Evolutionary conservation across 2,797 vertebrate species (phyloP).

Genomic region (Coilia nasus): DNA sequence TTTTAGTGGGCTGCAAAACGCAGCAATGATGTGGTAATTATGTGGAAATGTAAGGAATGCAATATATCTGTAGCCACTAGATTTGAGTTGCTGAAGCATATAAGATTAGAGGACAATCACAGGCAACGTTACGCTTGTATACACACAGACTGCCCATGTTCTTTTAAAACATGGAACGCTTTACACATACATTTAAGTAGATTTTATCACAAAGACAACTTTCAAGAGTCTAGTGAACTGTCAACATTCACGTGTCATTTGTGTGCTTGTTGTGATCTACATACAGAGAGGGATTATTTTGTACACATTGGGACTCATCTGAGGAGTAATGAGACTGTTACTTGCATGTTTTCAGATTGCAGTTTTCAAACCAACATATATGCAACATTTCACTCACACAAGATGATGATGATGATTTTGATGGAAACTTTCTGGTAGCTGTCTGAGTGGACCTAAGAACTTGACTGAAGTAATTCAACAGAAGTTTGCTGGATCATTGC

Average conservation of each 20-base stretch:
- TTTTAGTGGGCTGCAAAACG: too few species aligned
- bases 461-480: conserved; percentile 28
- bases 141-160: conserved; percentile 30
- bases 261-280: conserved; percentile 31
- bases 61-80: conserved; percentile 22
- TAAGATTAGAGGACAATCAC: conserved; percentile 31
- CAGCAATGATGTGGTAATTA: background rate
- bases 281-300: conserved; percentile 41
- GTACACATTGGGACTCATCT: conserved; percentile 33
- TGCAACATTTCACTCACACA: conserved; percentile 41
- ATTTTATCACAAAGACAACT: conserved; percentile 27
- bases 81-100: conserved; percentile 36
- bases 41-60: conserved; percentile 12
- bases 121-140: conserved; percentile 24
- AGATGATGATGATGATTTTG: conserved; percentile 17
- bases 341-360: conserved; percentile 30
- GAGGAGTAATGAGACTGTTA: conserved; percentile 36
- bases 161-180: conserved; percentile 41
- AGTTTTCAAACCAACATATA: conserved; percentile 39
- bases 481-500: conserved; percentile 31
- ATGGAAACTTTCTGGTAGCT: conserved; percentile 10
- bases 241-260: conserved; percentile 29
- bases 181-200: conserved; percentile 40
- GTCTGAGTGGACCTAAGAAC: background rate
- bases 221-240: conserved; percentile 25